Base-by-base conservation (phyloP, 2,888 invertebrate species). In the Drosophila kanekoi region DNA sequence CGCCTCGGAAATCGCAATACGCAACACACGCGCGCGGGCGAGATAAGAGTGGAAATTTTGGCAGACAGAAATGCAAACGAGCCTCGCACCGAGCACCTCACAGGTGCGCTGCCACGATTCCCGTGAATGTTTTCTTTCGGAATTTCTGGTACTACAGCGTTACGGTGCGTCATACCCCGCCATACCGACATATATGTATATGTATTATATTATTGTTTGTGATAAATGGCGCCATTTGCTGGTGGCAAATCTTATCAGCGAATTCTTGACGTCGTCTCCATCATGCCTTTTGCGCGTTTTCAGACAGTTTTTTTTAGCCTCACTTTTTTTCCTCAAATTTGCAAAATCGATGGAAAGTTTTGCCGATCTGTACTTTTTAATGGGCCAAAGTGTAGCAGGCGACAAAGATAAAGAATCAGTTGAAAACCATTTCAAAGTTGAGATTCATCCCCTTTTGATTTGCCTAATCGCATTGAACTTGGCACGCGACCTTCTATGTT, bases 1-100 rank as follows among this genome's bases (percentile, higher is more conserved):
- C 45, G 45, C 43, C 32, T 4, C 64, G 23, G 13, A 41, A 18
- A 38, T 37, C 64, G 32, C 41, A 51, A 59, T 57, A 54, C 53
- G 47, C 68, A 44, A 81, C 65, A 75, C 72, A 68, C 69, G 67
- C 37, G 65, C 65, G 68, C 69, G 72, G 65, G 64, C 37, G 65
- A 47, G 87, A 87, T 85, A 83, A 81, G 63, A 84, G 48, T 77
- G 77, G 66, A 79, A 69, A 85, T 52, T 81, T 86, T 54, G 72
- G 63, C 65, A 70, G 52, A 70, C 69, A 32, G 32, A 18, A 23
- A 58, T 14, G 44, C 60, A 60, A 59, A 38, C 60, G 41, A 37
- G 5, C 20, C 20, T 41, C 40, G 43, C 35, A 69, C 37, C 37
- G 54, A n/a, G 32, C 20, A 8, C 35, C 40, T 35, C 16, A 20